Conservation (phyloP, 92 coral and sea anemone species). For the Epizoanthus scotinus region DNA sequence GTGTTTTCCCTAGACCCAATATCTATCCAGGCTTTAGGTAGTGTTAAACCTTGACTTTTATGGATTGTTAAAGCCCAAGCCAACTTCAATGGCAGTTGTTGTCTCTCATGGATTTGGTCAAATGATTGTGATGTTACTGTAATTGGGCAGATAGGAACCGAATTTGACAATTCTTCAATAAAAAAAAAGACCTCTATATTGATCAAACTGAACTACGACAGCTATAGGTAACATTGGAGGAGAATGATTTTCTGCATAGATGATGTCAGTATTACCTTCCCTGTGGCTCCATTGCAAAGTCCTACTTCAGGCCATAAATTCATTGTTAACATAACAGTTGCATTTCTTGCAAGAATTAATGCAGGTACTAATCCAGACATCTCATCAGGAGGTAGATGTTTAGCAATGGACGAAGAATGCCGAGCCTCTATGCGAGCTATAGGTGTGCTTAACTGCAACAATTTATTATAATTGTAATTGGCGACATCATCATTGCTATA, state of each 20-base stretch:
- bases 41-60: neutral
- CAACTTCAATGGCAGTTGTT: slow-evolving; percentile 45
- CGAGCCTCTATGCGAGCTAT: slow-evolving; percentile 43
- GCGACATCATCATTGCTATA: slow-evolving; percentile 53
- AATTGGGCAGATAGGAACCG: slow-evolving; percentile 55
- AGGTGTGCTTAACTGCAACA: slow-evolving; percentile 32
- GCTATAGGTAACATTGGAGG: slow-evolving; percentile 59
- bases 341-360: slow-evolving; percentile 20
- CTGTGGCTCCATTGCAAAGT: slow-evolving; percentile 41
- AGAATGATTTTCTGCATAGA: slow-evolving; percentile 46
- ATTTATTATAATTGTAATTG: slow-evolving; percentile 38
- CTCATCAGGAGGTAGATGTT: slow-evolving; percentile 33
- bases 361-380: slow-evolving; percentile 23
- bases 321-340: slow-evolving; percentile 29
- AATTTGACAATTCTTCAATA: slow-evolving; percentile 31
- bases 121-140: slow-evolving; percentile 38
- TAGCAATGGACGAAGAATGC: slow-evolving; percentile 33
- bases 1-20: no score
- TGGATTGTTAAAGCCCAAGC: slow-evolving; percentile 45
- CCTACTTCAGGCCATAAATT: slow-evolving; percentile 42
- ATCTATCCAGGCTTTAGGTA: no score
- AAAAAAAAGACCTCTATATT: slow-evolving; percentile 45
- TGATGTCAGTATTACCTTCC: slow-evolving; percentile 24
- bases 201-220: slow-evolving; percentile 55
- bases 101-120: slow-evolving; percentile 46